Evolutionary conservation across 2,113 vertebrate genomes (phyloP), one percentile per base, ranked within the genome.

Genomic region (Laticauda colubrina): DNA sequence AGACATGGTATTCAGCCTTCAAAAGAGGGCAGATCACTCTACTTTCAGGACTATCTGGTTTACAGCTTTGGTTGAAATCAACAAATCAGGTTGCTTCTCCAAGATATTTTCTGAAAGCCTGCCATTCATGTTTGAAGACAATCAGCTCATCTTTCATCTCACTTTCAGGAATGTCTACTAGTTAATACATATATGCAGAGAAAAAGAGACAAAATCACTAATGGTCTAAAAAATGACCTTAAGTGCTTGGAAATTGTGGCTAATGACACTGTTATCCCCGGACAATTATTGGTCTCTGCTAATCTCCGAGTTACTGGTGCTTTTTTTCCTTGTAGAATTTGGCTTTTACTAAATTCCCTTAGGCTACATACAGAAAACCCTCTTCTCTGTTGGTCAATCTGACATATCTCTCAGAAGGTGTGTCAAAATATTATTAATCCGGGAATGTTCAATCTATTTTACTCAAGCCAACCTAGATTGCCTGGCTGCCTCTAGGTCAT

Each of bases 101-200:
- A 90, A 94, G 95, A 95, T 94, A 96, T 93, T 94, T 94, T 89
- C 20, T 88, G 95, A 97, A 97, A 97, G 96, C 85, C 96, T 97
- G 93, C 94, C 96, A 96, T 98, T 97, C 97, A 93, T 11, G 88
- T 92, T 92, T 95, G 96, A 97, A 97, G 95, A 93, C 94, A 97
- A 95, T 94, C 95, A 96, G 93, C 93, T 96, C 95, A 90, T 96
- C 95, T 97, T 97, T 94, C 94, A 95, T 55, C 20, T 57, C 48
- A 53, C 51, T 90, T 92, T 92, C 85, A 95, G 93, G 90, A 61
- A 43, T 85, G 95, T 94, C 94, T 93, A 57, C 59, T 93, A 93
- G 95, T 95, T 93, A 91, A 88, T 61, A 89, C 86, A 95, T 88
- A 90, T 56, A 93, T 43, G 75, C 48, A 54, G 91, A 90, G 26